Conservation (phyloP, 2,888 invertebrate species). For the Polydesmus complanatus region DNA sequence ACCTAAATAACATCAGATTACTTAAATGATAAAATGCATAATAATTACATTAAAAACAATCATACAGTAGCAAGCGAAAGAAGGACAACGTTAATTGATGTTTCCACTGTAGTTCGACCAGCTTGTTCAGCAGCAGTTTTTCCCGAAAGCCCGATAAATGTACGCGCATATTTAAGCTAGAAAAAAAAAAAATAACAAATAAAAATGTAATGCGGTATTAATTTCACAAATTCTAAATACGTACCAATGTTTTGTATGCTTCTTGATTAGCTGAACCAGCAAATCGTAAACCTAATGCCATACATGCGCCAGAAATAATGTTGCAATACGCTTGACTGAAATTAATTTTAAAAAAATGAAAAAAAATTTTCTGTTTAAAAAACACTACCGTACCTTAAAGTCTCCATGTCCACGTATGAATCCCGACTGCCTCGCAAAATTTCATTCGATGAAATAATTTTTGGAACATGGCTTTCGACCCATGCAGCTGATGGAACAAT, state of each 20-base stretch:
- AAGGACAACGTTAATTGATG: conserved; percentile 68
- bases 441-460: conserved; percentile 57
- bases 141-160: conserved; percentile 51
- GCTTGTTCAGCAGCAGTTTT: conserved; percentile 70
- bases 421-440: conserved; percentile 43
- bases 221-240: not conserved
- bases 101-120: conserved; percentile 78
- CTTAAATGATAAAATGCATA: not conserved
- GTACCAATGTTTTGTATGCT: conserved; percentile 58
- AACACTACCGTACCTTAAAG: conserved; percentile 61
- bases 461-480: conserved; percentile 69
- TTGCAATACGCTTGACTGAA: conserved; percentile 89
- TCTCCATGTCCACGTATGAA: conserved; percentile 64
- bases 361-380: not conserved
- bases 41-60: not conserved
- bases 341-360: conserved; percentile 18
- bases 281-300: conserved; percentile 82
- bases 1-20: conserved; percentile 39
- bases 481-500: conserved; percentile 68
- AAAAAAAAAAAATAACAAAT: conserved; percentile 14
- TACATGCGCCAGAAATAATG: conserved; percentile 84
- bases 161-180: conserved; percentile 49
- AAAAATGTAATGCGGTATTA: not conserved
- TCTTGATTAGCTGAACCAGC: conserved; percentile 77
- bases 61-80: conserved; percentile 64